Base-by-base conservation (phyloP, 1,140 invertebrate species). In the Eubasilissa regina region DNA sequence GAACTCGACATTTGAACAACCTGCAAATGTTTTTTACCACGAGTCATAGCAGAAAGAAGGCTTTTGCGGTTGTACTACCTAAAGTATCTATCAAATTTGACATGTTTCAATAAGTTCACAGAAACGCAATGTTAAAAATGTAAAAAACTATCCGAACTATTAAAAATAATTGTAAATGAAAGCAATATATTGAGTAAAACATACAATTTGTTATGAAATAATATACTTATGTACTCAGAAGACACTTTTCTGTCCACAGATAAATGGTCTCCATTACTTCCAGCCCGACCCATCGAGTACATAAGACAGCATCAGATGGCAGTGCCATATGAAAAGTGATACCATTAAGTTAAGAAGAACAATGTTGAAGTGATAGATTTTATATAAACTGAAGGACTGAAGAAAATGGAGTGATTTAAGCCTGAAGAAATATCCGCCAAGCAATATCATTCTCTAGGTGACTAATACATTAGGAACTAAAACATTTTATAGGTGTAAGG, bases 201-300 rank as follows among this genome's bases (percentile, higher is more conserved):
- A n/a, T n/a, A n/a, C n/a, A n/a, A n/a, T n/a, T n/a, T n/a, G n/a
- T n/a, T n/a, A n/a, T n/a, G n/a, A n/a, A n/a, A n/a, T n/a, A n/a
- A n/a, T n/a, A n/a, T n/a, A n/a, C n/a, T n/a, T n/a, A n/a, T n/a
- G n/a, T n/a, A n/a, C n/a, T n/a, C n/a, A 35, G 1, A 35, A 35
- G 25, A 6, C 6, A 35, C 1, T 35, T 35, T 13, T 19, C 12
- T 47, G 12, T 64, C 10, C 35, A 21, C 89, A 94, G 93, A 93
- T 93, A 90, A 94, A 94, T 84, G 93, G 93, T 17, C 86, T 93
- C 77, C 90, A 92, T 85, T 94, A 93, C 90, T 94, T 93, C 87
- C 93, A 93, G 80, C 93, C 93, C 10, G 91, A 90, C 74, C 89
- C 89, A 35, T 89, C 84, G 80, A 87, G 84, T 74, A 89, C 88